Percentiles rank a stretch among this genome's conserved stretches.
phyloP scores from a whole-genome alignment of 1,140 invertebrate species.

The Acyrthosiphon pisum region DNA sequence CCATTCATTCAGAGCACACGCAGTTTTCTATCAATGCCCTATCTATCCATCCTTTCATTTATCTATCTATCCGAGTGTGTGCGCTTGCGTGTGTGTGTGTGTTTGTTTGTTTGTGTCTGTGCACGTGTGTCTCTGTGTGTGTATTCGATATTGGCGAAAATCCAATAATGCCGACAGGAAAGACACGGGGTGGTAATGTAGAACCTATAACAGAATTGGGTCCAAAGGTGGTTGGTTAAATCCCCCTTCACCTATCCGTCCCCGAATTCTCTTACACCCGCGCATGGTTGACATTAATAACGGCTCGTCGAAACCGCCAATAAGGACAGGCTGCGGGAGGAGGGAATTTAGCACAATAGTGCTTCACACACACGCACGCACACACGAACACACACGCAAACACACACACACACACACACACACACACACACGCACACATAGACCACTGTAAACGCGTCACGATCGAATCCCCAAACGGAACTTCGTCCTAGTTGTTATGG shows the following conservation, averaged over 20 bases:
- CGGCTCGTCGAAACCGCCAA: constrained; percentile 43
- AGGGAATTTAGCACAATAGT: neutral
- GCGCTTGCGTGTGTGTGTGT: too few species aligned
- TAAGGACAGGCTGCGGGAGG: neutral
- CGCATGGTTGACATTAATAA: constrained; percentile 39
- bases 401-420: neutral
- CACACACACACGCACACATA: neutral
- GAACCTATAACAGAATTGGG: constrained; percentile 19
- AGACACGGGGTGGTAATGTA: constrained; percentile 8
- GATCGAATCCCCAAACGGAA: constrained; percentile 37
- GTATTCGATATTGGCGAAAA: constrained; percentile 26
- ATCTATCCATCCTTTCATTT: neutral
- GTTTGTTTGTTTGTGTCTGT: neutral
- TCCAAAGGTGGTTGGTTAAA: constrained; percentile 45
- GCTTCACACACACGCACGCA: neutral
- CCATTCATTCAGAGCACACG: neutral
- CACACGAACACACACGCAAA: neutral
- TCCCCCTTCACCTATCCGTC: neutral
- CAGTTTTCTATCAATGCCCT: constrained; percentile 12
- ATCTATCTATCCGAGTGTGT: neutral
- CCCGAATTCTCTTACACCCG: neutral
- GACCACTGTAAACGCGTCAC: constrained; percentile 3
- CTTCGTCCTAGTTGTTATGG: neutral
- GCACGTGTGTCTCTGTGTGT: neutral
- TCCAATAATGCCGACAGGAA: constrained; percentile 31